Evolutionary conservation across 2,113 vertebrate species (phyloP), one percentile per base, ranked within the genome.

Genomic region (Carassius gibelio): DNA sequence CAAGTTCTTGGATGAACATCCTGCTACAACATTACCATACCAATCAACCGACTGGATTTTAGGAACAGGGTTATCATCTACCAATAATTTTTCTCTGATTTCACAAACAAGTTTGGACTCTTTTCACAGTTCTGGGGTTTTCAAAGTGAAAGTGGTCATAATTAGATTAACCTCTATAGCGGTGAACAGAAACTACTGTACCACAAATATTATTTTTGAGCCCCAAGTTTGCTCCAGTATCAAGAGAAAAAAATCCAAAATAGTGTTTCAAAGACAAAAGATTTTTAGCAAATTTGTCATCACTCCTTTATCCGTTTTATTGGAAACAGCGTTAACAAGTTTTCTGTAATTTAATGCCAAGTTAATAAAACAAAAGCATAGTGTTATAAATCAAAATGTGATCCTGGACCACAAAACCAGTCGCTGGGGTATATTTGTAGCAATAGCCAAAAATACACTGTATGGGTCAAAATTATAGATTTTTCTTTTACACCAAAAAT

Each of bases 1-100:
- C 34, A 61, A 38, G 34, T 79, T 55, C 19, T 61, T 79, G 36
- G 55, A 79, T 42, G 26, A 42, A 61, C 76, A 59, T 79, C 13
- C 23, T 55, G 23, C 23, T 76, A 30, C 76, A 79, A 55, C 48
- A 23, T 79, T 61, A 38, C 55, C 76, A 61, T 38, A 38, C 19
- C 34, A 36, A 79, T 61, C 34, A 34, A 55, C 76, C 76, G n/a
- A 38, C 61, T 79, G 6, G 30, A 61, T 61, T 59, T 59, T 21
- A 55, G 30, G 17, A 30, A 50, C 48, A 8, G 45, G 42, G 7
- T 23, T 50, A 75, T 52, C 23, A 75, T 75, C 74, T 55, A 30
- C n/a, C 48, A 75, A 19, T 52, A 0, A 17, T 76, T 76, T 50
- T 14, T 0, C 10, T 71, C 36, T 48, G 10, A 45, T 23, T 74